Evolutionary conservation across 2,888 invertebrate species (phyloP).

Genomic region (Monochamus alternatus): DNA sequence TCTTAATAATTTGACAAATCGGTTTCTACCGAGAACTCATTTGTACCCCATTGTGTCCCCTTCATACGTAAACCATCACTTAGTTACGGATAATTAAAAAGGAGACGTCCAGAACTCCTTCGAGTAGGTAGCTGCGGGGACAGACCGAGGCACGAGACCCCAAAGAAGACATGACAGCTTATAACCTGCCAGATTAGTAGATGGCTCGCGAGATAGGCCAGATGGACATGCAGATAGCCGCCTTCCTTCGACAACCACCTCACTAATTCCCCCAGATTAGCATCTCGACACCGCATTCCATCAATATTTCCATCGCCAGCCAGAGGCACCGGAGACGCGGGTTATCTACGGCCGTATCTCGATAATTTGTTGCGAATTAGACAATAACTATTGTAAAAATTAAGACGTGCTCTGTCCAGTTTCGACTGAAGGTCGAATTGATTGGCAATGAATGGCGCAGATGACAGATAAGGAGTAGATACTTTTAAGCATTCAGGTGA

Average conservation of each 20-base stretch:
- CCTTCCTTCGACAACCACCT: constrained; percentile 39
- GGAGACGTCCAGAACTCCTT: constrained; percentile 18
- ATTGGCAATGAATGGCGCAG: constrained; percentile 24
- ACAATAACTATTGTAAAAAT: constrained; percentile 39
- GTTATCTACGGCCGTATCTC: constrained; percentile 37
- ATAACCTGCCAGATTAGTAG: constrained; percentile 53
- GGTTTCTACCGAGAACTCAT: background rate
- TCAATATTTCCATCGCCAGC: constrained; percentile 43
- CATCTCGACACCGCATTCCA: constrained; percentile 41
- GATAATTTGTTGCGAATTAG: constrained; percentile 42
- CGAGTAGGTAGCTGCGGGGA: constrained; percentile 33
- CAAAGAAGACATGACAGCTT: constrained; percentile 46
- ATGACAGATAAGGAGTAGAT: constrained; percentile 3
- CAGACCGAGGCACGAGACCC: constrained; percentile 43
- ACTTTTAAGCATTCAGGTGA: background rate
- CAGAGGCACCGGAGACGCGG: constrained; percentile 14
- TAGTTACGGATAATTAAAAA: constrained; percentile 23
- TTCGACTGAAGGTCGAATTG: constrained; percentile 27
- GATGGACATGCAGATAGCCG: constrained; percentile 51
- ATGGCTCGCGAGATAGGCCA: constrained; percentile 43
- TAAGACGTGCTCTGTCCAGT: constrained; percentile 16
- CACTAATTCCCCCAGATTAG: constrained; percentile 43
- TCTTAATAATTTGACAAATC: too few relatives aligned
- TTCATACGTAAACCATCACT: constrained; percentile 10
- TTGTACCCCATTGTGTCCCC: constrained; percentile 4